These are phyloP conservation scores for Osmerus mordax DNA, from an alignment of 2,113 vertebrate species.

Conservation along the genomic window DNA sequence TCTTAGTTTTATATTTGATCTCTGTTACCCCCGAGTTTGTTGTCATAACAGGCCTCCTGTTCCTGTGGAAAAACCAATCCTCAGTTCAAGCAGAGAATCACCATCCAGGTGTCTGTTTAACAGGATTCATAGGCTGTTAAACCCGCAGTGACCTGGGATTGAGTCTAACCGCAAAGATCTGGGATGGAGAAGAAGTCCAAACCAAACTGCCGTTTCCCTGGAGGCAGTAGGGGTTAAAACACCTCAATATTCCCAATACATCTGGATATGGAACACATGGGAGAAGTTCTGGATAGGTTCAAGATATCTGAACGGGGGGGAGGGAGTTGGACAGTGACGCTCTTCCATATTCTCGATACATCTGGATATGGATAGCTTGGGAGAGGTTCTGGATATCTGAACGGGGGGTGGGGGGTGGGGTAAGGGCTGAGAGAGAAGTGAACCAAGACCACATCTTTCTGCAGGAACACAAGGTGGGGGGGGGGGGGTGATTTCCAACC, in stretches of 20 bases:
- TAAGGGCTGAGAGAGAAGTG: background rate
- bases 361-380: background rate
- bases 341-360: background rate
- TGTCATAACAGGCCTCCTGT: background rate
- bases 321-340: background rate
- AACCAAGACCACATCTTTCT: background rate
- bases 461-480: too few species aligned
- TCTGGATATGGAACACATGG: too few species aligned
- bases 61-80: background rate
- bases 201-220: background rate
- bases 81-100: background rate
- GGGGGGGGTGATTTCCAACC: too few species aligned
- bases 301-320: background rate
- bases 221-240: too few species aligned
- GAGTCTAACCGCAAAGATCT: background rate
- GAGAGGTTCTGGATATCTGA: too few species aligned
- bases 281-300: too few species aligned
- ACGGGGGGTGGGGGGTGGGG: background rate
- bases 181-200: background rate
- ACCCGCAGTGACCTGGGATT: conserved; percentile 21
- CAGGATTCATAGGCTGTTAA: conserved; percentile 35
- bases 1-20: background rate
- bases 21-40: conserved; percentile 5
- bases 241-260: too few species aligned
- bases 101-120: conserved; percentile 26